These are phyloP conservation scores for Nymphalis polychloros DNA, from an alignment of 2,888 invertebrate genomes.

Conservation along the genomic window DNA sequence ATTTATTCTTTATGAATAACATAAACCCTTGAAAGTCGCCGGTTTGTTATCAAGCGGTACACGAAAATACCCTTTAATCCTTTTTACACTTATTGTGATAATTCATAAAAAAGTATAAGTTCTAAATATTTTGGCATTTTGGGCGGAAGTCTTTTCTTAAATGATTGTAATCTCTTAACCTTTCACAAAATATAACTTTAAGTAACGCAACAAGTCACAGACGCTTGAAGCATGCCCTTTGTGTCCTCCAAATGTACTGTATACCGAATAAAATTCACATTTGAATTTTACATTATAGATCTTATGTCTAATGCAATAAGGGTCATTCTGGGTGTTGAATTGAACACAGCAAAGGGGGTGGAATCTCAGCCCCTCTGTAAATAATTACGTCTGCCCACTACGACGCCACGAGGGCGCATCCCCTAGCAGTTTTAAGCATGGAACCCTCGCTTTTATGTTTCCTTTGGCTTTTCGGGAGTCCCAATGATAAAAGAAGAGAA, in stretches of 20 bases:
- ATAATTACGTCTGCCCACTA: slow-evolving; percentile 68
- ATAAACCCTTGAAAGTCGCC: no score
- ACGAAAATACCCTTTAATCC: no score
- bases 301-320: slow-evolving; percentile 30
- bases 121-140: background rate
- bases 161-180: slow-evolving; percentile 8
- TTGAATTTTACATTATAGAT: slow-evolving; percentile 22
- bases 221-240: slow-evolving; percentile 30
- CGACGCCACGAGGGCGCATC: slow-evolving; percentile 56
- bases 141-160: background rate
- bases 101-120: no score
- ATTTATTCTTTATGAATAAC: no score
- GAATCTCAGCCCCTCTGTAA: slow-evolving; percentile 72
- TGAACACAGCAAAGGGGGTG: slow-evolving; percentile 46
- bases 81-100: no score
- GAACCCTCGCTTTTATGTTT: slow-evolving; percentile 38
- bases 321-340: slow-evolving; percentile 34
- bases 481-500: slow-evolving; percentile 23
- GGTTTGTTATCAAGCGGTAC: no score
- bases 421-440: slow-evolving; percentile 38
- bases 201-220: slow-evolving; percentile 41
- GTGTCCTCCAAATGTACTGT: slow-evolving; percentile 24
- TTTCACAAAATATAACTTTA: slow-evolving; percentile 11
- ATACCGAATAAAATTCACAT: slow-evolving; percentile 19
- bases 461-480: slow-evolving; percentile 37